Percentiles rank a stretch among this genome's conserved stretches.
phyloP scores from a whole-genome alignment of 1,140 invertebrate genomes.

The Diorhabda elongata region DNA sequence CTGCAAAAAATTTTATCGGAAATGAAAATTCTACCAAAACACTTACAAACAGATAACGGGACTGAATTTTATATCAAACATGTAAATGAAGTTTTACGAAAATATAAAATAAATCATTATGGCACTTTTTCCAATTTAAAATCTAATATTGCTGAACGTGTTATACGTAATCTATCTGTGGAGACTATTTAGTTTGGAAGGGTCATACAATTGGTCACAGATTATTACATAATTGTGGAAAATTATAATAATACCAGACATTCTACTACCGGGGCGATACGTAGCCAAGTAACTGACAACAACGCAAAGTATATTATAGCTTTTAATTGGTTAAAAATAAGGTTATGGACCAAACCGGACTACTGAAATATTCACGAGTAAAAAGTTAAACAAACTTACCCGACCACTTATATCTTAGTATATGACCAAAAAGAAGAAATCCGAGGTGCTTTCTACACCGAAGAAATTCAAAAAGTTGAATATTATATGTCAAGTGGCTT shows the following conservation, averaged over 20 bases:
- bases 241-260: not conserved
- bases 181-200: not conserved
- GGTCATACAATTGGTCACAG: not conserved
- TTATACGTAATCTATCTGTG: not conserved
- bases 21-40: not conserved
- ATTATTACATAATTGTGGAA: not conserved
- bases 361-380: slow-evolving; percentile 37
- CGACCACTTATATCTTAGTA: slow-evolving; percentile 26
- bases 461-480: slow-evolving; percentile 34
- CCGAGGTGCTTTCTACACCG: slow-evolving; percentile 34
- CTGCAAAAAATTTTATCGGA: not conserved
- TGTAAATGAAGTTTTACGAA: not conserved
- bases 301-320: not conserved
- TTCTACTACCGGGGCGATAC: not conserved
- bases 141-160: not conserved
- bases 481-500: slow-evolving; percentile 41
- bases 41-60: slow-evolving; percentile 4
- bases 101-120: slow-evolving; percentile 1
- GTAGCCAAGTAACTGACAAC: not conserved
- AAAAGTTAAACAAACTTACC: slow-evolving; percentile 27
- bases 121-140: no score
- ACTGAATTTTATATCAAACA: not conserved
- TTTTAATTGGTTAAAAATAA: not conserved
- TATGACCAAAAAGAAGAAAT: slow-evolving; percentile 23
- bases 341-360: slow-evolving; percentile 36